Conservation (phyloP, 1,140 invertebrate genomes). For the Bombus huntii region DNA sequence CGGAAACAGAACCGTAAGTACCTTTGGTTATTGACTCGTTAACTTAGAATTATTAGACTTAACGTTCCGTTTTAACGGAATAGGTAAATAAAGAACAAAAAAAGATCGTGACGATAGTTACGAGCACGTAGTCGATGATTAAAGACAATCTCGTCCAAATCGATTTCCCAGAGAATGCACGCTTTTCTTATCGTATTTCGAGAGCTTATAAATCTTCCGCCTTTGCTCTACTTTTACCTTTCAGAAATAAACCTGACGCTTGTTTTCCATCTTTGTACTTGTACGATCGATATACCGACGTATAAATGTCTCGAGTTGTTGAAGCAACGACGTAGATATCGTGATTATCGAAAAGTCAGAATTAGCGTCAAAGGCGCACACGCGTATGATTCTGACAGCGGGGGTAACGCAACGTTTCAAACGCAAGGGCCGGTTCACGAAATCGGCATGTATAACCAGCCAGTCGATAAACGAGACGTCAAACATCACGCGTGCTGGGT, state of each 20-base stretch:
- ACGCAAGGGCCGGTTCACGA: background rate
- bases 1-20: constrained; percentile 85
- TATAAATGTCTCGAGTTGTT: too few species aligned
- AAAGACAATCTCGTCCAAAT: background rate
- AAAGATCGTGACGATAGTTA: too few species aligned
- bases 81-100: too few species aligned
- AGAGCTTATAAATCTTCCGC: background rate
- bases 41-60: background rate
- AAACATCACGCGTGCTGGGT: constrained; percentile 4
- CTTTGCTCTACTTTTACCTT: background rate
- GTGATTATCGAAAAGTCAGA: background rate
- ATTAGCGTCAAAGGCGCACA: background rate
- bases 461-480: background rate
- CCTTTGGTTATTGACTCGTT: too few species aligned
- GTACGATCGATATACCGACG: too few species aligned
- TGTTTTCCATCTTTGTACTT: background rate
- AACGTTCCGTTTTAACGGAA: background rate
- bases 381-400: background rate
- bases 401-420: background rate
- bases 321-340: background rate
- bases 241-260: background rate
- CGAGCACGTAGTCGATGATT: too few species aligned
- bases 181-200: background rate
- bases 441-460: background rate
- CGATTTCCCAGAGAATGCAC: background rate